Percentiles rank a stretch among this genome's conserved stretches.
Evolutionary conservation across 2,113 vertebrate species (phyloP).

Genomic region (Limnothrissa miodon): DNA sequence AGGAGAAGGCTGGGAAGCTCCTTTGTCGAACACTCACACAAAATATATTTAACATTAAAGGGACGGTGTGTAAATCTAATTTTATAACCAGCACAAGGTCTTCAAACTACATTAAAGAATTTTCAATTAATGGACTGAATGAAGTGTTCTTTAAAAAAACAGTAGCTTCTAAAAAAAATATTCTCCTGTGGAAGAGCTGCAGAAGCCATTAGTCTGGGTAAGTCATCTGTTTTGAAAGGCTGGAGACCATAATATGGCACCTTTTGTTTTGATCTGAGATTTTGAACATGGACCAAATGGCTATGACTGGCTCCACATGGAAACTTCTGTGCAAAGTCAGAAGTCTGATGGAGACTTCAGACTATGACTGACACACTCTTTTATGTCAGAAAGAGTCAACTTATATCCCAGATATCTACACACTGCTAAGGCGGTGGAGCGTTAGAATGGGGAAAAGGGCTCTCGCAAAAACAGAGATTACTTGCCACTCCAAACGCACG

Average conservation of each 20-base stretch:
- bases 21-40: not conserved
- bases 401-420: not conserved
- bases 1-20: not conserved
- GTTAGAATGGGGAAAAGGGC: not conserved
- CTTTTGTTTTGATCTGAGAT: conserved; percentile 6
- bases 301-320: not conserved
- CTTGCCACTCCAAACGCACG: not conserved
- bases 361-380: not conserved
- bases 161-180: not conserved
- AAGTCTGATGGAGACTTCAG: not conserved
- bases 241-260: not conserved
- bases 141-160: not conserved
- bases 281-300: not conserved
- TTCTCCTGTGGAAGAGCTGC: conserved; percentile 22
- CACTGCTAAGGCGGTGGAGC: not conserved
- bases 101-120: not conserved
- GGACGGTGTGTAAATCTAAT: not conserved
- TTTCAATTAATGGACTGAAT: conserved; percentile 4
- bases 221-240: conserved; percentile 37
- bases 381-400: not conserved
- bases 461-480: not conserved
- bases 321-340: not conserved
- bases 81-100: not conserved
- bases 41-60: not conserved
- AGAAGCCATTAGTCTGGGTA: conserved; percentile 43